These are phyloP conservation scores for Aphelocoma californica DNA, from an alignment of 2,797 vertebrate species.

Conservation along the genomic window DNA sequence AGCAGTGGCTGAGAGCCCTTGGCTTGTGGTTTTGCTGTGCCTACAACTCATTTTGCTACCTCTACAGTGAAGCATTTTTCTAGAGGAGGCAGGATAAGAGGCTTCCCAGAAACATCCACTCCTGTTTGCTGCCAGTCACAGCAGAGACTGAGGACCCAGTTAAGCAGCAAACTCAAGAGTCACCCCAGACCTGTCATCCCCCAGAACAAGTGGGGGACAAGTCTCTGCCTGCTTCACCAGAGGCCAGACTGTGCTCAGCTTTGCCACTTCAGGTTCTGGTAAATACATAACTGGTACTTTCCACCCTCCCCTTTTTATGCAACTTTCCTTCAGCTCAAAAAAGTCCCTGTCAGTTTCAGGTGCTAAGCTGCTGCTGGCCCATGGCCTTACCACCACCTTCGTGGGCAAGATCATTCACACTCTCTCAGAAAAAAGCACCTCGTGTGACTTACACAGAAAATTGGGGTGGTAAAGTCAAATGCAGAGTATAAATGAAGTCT, in stretches of 20 bases:
- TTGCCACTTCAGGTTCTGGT: neutral
- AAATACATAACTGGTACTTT: neutral
- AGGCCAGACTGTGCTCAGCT: neutral
- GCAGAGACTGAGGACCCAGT: neutral
- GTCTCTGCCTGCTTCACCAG: neutral
- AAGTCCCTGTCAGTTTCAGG: neutral
- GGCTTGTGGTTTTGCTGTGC: neutral
- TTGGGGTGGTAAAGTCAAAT: neutral
- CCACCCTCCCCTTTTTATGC: neutral
- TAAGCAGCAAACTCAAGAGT: neutral
- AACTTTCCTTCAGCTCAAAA: neutral
- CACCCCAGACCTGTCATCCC: neutral
- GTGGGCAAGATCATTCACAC: neutral
- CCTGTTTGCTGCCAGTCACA: neutral
- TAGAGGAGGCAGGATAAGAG: neutral
- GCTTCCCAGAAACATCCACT: neutral
- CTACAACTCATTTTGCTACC: neutral
- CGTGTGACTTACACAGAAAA: neutral
- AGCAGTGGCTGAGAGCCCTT: neutral
- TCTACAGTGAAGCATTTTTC: neutral
- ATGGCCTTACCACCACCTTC: neutral
- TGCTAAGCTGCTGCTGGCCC: neutral
- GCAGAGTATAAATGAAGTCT: neutral
- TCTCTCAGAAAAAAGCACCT: neutral
- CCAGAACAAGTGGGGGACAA: rapidly evolving